These are phyloP conservation scores for Drosophila sp. DNA, from an alignment of 1,140 invertebrate genomes.

Conservation along the genomic window DNA sequence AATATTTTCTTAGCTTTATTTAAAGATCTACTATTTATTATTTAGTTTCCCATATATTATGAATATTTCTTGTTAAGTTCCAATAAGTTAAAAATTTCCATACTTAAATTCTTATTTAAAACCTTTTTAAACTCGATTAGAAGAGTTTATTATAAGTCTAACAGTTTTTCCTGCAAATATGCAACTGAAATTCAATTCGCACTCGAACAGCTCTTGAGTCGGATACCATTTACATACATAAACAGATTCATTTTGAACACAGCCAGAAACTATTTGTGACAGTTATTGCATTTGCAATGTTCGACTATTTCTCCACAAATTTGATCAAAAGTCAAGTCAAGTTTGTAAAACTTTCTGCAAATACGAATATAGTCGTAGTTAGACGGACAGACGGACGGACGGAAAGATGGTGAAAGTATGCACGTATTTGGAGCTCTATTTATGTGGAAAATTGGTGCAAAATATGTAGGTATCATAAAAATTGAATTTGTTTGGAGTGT, in stretches of 20 bases:
- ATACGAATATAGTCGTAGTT: neutral
- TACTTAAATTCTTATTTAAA: no score
- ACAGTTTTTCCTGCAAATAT: no score
- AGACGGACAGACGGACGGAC: neutral
- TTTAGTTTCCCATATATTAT: no score
- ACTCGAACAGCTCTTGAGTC: neutral
- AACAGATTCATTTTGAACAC: neutral
- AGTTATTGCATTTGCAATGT: neutral
- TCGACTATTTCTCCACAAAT: neutral
- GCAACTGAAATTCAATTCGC: neutral
- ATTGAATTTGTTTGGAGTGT: no score
- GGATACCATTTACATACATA: neutral
- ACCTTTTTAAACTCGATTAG: no score
- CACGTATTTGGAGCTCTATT: neutral
- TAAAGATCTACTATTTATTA: no score
- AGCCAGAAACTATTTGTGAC: slow-evolving; percentile 1
- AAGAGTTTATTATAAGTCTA: no score
- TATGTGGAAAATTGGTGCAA: slow-evolving; percentile 4
- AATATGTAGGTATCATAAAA: no score
- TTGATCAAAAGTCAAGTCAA: slow-evolving; percentile 3
- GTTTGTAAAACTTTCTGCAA: neutral
- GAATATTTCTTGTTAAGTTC: no score
- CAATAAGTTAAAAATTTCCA: no score
- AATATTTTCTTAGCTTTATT: no score
- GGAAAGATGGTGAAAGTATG: slow-evolving; percentile 4